Percentiles rank a stretch among this genome's conserved stretches.
Conservation (phyloP, 2,797 vertebrate genomes). For the Pterois miles region DNA sequence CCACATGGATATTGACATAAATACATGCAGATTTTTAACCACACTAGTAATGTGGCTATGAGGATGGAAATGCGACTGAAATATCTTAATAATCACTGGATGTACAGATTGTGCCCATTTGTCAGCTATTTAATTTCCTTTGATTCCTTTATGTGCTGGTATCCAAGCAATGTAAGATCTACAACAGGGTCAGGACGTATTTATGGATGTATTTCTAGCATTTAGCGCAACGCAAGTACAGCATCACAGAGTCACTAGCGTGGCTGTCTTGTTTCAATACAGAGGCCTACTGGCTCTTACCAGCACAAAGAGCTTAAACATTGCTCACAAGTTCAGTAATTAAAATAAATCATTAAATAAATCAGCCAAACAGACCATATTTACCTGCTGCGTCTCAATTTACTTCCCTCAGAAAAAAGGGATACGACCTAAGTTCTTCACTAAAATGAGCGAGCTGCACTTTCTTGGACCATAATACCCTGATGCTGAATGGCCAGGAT, state of each 20-base stretch:
- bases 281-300: not conserved
- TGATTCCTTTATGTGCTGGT: too few species aligned
- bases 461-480: slow-evolving; percentile 24
- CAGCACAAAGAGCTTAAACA: not conserved
- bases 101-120: not conserved
- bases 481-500: slow-evolving; percentile 29
- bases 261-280: not conserved
- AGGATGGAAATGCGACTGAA: too few species aligned
- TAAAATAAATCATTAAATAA: not conserved
- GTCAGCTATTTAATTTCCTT: too few species aligned
- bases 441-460: slow-evolving; percentile 21
- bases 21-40: not conserved
- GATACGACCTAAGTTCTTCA: not conserved
- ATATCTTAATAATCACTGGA: not conserved
- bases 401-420: not conserved
- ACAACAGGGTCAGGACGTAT: not conserved
- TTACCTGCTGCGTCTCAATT: not conserved
- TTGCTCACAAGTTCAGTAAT: not conserved
- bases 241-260: not conserved
- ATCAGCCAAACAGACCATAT: not conserved
- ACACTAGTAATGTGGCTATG: too few species aligned
- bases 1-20: not conserved
- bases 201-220: not conserved
- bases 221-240: not conserved
- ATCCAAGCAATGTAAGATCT: too few species aligned